Percentiles rank a stretch among this genome's conserved stretches.
These are phyloP conservation scores for Drosophila neoperkinsi DNA, from an alignment of 2,888 invertebrate genomes.

Conservation along the genomic window DNA sequence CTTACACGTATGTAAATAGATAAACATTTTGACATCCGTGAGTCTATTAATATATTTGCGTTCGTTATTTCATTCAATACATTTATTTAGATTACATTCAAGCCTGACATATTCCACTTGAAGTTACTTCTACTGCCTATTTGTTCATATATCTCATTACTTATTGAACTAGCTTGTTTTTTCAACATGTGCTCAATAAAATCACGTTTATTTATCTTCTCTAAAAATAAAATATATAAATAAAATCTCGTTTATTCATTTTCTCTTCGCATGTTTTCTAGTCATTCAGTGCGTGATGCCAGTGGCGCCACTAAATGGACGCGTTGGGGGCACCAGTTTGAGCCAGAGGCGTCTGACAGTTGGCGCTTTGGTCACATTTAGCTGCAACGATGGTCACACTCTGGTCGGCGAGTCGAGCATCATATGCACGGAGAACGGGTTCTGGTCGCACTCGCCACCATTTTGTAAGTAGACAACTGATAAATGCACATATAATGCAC, in stretches of 20 bases:
- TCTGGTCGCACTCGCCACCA: constrained; percentile 95
- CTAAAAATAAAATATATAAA: neutral
- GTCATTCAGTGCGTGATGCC: constrained; percentile 94
- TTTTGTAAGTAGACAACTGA: constrained; percentile 87
- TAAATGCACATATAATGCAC: constrained; percentile 54
- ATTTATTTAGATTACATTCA: neutral
- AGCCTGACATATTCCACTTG: neutral
- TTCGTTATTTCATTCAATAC: neutral
- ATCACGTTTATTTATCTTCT: neutral
- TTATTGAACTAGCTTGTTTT: neutral
- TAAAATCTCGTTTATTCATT: neutral
- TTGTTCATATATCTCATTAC: neutral
- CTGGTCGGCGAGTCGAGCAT: constrained; percentile 91
- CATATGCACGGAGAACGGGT: constrained; percentile 94
- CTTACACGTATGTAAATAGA: neutral
- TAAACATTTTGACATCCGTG: neutral
- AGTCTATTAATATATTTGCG: neutral
- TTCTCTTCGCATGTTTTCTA: constrained; percentile 75
- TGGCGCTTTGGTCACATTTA: constrained; percentile 92
- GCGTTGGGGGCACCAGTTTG: constrained; percentile 85
- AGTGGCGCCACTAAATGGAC: constrained; percentile 90
- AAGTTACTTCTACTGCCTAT: neutral
- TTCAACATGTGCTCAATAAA: neutral
- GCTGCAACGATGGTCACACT: constrained; percentile 89
- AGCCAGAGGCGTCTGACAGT: constrained; percentile 89